These are phyloP conservation scores for Ceratoteleas bidentatus DNA, from an alignment of 1,140 invertebrate genomes.

Conservation along the genomic window DNA sequence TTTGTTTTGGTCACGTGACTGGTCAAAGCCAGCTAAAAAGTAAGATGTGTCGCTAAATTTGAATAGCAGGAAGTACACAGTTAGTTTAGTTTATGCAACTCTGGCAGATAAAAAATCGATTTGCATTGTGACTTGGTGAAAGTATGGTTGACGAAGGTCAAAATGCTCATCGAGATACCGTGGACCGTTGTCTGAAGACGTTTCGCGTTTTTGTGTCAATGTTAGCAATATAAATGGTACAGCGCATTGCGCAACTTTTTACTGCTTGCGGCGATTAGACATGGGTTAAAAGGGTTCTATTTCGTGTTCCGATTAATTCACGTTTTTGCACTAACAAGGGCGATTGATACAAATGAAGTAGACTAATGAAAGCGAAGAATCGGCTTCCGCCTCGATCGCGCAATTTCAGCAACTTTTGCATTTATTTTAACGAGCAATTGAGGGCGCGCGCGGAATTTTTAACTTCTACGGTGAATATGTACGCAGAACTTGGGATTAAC, in stretches of 20 bases:
- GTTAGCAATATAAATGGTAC: constrained; percentile 7
- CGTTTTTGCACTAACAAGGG: not conserved
- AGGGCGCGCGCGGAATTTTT: constrained; percentile 2
- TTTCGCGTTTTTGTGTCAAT: constrained; percentile 3
- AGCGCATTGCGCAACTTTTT: constrained; percentile 3
- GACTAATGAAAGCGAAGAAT: not conserved
- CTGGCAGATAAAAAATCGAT: constrained; percentile 6
- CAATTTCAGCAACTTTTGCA: not conserved
- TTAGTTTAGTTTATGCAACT: constrained; percentile 12
- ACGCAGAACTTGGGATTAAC: not conserved
- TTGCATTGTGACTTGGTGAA: constrained; percentile 24
- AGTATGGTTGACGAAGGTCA: constrained; percentile 28
- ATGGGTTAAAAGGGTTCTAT: not conserved
- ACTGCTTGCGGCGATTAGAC: not conserved
- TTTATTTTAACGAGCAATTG: constrained; percentile 4
- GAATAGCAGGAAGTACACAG: constrained; percentile 1
- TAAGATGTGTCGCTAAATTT: too few species aligned
- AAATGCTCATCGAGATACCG: constrained; percentile 16
- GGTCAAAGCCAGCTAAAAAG: too few species aligned
- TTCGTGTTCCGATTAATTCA: not conserved
- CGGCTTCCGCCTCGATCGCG: not conserved
- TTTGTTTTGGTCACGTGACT: too few species aligned
- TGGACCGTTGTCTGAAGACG: constrained; percentile 1
- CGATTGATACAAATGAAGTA: not conserved
- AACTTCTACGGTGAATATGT: not conserved